A percentile compares a stretch with the other conserved stretches of the same genome.
phyloP scores from a whole-genome alignment of 2,113 vertebrate genomes.

The Megaceryle maxima region DNA sequence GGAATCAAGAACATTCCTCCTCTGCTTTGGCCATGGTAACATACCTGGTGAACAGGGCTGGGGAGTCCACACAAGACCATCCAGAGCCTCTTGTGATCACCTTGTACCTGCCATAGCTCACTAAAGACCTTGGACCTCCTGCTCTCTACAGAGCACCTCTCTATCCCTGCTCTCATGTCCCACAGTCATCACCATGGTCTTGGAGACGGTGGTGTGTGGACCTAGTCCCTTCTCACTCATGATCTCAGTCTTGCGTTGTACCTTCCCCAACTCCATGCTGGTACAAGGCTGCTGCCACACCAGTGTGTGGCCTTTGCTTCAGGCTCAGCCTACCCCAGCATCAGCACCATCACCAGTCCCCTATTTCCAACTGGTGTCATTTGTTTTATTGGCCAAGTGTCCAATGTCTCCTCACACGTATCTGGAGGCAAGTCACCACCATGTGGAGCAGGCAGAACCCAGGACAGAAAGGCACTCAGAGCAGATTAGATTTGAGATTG shows the following conservation, averaged over 20 bases:
- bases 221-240: background rate
- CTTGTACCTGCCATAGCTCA: background rate
- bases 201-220: background rate
- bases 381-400: background rate
- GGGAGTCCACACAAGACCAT: background rate
- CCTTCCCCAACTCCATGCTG: background rate
- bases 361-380: background rate
- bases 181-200: background rate
- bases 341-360: background rate
- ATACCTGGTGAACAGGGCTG: background rate
- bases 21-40: background rate
- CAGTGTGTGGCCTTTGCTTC: fast-evolving
- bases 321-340: background rate
- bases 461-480: constrained; percentile 27
- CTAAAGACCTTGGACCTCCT: background rate
- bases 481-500: constrained; percentile 34
- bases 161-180: background rate
- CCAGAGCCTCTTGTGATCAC: background rate
- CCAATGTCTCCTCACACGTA: background rate
- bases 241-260: background rate
- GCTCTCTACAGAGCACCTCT: background rate
- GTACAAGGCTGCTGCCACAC: background rate
- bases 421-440: background rate
- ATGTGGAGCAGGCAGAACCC: background rate
- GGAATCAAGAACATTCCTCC: background rate